Percentiles rank a stretch among this genome's conserved stretches.
phyloP scores from a whole-genome alignment of 2,888 invertebrate genomes.

The Blastobasis adustella region DNA sequence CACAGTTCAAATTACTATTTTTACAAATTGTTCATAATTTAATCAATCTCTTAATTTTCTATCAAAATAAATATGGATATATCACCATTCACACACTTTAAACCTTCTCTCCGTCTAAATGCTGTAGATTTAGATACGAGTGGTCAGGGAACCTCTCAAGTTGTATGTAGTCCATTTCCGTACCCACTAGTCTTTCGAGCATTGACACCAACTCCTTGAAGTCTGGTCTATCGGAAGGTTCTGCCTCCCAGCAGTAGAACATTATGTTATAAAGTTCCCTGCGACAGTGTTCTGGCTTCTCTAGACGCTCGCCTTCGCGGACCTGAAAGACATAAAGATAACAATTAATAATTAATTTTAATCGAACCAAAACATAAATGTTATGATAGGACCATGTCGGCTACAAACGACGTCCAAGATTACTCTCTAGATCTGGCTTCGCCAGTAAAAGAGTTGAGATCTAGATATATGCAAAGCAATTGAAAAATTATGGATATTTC shows the following conservation, averaged over 20 bases:
- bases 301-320: constrained; percentile 90
- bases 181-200: constrained; percentile 88
- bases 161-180: constrained; percentile 95
- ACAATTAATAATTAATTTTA: background rate
- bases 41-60: background rate
- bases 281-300: constrained; percentile 95
- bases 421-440: too few species aligned
- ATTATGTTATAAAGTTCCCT: constrained; percentile 94
- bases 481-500: too few species aligned
- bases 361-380: too few species aligned
- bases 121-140: constrained; percentile 91
- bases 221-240: constrained; percentile 86
- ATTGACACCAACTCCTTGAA: constrained; percentile 88
- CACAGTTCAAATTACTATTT: too few species aligned
- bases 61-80: background rate
- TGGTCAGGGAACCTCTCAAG: constrained; percentile 94
- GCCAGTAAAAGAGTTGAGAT: too few species aligned
- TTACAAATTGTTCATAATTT: background rate
- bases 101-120: constrained; percentile 87
- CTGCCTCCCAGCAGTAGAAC: constrained; percentile 96
- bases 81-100: constrained; percentile 19
- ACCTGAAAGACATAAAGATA: constrained; percentile 70
- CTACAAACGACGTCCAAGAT: too few species aligned
- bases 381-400: too few species aligned
- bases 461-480: too few species aligned